Percentiles rank a stretch among this genome's conserved stretches.
Evolutionary conservation across 2,113 vertebrate genomes (phyloP).

Genomic region (Menidia beryllina): DNA sequence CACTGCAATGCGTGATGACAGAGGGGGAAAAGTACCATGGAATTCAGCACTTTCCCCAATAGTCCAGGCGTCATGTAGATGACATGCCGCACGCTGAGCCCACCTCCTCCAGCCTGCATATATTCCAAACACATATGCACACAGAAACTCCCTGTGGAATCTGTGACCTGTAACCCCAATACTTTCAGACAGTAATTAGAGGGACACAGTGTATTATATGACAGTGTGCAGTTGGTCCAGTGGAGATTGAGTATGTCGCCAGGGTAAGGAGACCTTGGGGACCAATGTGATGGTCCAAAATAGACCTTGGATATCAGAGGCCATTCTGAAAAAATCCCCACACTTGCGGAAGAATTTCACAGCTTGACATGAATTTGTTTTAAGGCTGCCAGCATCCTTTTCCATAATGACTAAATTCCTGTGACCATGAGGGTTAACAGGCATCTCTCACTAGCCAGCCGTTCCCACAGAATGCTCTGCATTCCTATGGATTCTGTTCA

Average conservation of each 20-base stretch:
- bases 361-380: slow-evolving; percentile 62
- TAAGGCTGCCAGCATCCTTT: slow-evolving; percentile 55
- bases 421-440: slow-evolving; percentile 59
- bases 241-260: slow-evolving; percentile 50
- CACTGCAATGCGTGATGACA: slow-evolving; percentile 48
- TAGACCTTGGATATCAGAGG: slow-evolving; percentile 64
- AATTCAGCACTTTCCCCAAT: slow-evolving; percentile 61
- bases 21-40: slow-evolving; percentile 38
- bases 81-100: slow-evolving; percentile 24
- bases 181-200: slow-evolving; percentile 78
- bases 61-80: slow-evolving; percentile 33
- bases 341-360: slow-evolving; percentile 66
- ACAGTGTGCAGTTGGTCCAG: slow-evolving; percentile 69
- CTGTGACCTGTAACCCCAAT: slow-evolving; percentile 65
- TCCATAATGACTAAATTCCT: slow-evolving; percentile 62
- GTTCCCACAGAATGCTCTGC: slow-evolving; percentile 32
- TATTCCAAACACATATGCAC: slow-evolving; percentile 35
- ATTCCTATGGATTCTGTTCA: slow-evolving; percentile 60
- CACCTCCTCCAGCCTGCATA: slow-evolving; percentile 10
- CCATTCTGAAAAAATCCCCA: slow-evolving; percentile 43
- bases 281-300: slow-evolving; percentile 65
- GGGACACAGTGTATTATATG: slow-evolving; percentile 72
- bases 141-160: slow-evolving; percentile 57
- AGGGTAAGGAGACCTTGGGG: slow-evolving; percentile 49
- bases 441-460: slow-evolving; percentile 23